Percentiles rank a stretch among this genome's conserved stretches.
Conservation (phyloP, 2,797 vertebrate species). For the Potorous gilbertii region DNA sequence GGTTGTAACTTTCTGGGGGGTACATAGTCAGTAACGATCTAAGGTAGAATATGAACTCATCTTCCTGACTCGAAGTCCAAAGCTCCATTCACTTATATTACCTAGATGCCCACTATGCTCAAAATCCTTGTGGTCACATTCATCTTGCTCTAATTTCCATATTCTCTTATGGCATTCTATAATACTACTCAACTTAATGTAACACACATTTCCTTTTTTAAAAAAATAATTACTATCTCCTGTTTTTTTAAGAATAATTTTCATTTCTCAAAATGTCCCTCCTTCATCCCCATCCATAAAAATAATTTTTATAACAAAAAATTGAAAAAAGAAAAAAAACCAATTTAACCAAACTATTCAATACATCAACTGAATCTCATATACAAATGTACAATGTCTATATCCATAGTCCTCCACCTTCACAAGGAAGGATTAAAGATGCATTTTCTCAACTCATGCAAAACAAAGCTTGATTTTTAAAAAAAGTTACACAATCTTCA, state of each 20-base stretch:
- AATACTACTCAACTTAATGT: not conserved
- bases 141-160: not conserved
- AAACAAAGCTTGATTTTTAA: not conserved
- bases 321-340: not conserved
- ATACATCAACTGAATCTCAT: not conserved
- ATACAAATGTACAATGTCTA: not conserved
- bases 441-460: not conserved
- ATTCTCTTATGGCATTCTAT: not conserved
- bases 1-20: not conserved
- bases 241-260: not conserved
- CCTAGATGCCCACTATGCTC: not conserved
- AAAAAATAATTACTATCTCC: not conserved
- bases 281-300: not conserved
- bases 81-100: not conserved
- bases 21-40: not conserved
- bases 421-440: not conserved
- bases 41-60: not conserved
- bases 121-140: not conserved
- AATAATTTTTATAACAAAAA: not conserved
- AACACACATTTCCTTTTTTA: not conserved
- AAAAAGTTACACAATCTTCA: not conserved
- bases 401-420: not conserved
- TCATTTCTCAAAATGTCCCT: not conserved
- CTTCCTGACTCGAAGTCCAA: not conserved
- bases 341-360: not conserved